A percentile compares a stretch with the other conserved stretches of the same genome.
These are phyloP conservation scores for Lethenteron reissneri DNA, from an alignment of 2,113 vertebrate genomes.

Conservation along the genomic window DNA sequence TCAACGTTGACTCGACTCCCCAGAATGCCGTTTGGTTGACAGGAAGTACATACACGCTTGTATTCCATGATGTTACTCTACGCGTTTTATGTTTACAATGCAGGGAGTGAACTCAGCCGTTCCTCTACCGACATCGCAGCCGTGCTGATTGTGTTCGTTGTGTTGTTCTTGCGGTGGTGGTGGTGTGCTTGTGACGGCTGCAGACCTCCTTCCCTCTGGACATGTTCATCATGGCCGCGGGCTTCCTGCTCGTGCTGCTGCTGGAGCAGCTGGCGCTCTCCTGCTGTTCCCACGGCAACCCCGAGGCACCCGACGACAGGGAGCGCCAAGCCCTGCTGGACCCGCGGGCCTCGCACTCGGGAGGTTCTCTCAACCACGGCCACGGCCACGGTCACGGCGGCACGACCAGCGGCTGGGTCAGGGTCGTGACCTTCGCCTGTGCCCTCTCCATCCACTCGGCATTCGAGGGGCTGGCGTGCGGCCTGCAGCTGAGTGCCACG, in stretches of 20 bases:
- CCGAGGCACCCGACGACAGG: conserved; percentile 16
- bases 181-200: not conserved
- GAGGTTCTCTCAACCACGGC: conserved; percentile 13
- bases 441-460: conserved; percentile 56
- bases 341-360: conserved; percentile 9
- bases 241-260: conserved; percentile 53
- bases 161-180: not conserved
- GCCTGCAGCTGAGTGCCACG: conserved; percentile 37
- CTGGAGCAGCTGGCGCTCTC: conserved; percentile 42
- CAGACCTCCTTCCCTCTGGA: conserved; percentile 33
- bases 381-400: conserved; percentile 9
- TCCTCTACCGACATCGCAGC: too few species aligned
- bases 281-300: conserved; percentile 15
- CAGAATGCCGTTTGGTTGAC: too few species aligned
- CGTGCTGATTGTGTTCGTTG: too few species aligned
- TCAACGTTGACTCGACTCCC: too few species aligned
- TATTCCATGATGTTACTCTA: too few species aligned
- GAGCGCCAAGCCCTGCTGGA: conserved; percentile 16
- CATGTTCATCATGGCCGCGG: conserved; percentile 47
- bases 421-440: conserved; percentile 49
- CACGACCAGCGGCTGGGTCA: conserved; percentile 16
- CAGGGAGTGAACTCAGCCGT: too few species aligned
- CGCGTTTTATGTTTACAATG: too few species aligned
- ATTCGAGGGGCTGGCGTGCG: conserved; percentile 60
- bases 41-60: too few species aligned